phyloP scores from a whole-genome alignment of 1,140 invertebrate species.

The Portunus trituberculatus region DNA sequence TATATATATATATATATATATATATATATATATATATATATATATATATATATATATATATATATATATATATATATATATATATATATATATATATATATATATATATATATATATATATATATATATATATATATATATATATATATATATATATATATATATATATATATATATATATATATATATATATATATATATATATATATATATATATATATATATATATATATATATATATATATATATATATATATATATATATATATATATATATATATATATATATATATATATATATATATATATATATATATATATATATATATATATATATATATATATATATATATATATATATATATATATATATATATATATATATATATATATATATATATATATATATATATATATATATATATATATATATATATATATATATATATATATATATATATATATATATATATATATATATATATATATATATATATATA shows the following conservation, averaged over 20 bases:
- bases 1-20: constrained; percentile 33
- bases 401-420: neutral
- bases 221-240: neutral
- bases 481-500: too few species aligned
- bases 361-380: neutral
- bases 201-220: neutral
- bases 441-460: constrained; percentile 33
- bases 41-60: too few species aligned
- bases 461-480: neutral
- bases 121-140: neutral
- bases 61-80: constrained; percentile 45
- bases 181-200: constrained; percentile 21
- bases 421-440: constrained; percentile 48
- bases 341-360: constrained; percentile 48
- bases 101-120: neutral
- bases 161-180: constrained; percentile 48
- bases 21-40: neutral
- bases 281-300: neutral
- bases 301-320: too few species aligned
- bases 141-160: constrained; percentile 23
- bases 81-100: constrained; percentile 48
- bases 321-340: constrained; percentile 35
- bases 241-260: constrained; percentile 48
- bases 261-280: constrained; percentile 41
- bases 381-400: neutral